A percentile compares a stretch with the other conserved stretches of the same genome.
Evolutionary conservation across 2,797 vertebrate genomes (phyloP).

Genomic region (Pteronotus mesoamericanus): DNA sequence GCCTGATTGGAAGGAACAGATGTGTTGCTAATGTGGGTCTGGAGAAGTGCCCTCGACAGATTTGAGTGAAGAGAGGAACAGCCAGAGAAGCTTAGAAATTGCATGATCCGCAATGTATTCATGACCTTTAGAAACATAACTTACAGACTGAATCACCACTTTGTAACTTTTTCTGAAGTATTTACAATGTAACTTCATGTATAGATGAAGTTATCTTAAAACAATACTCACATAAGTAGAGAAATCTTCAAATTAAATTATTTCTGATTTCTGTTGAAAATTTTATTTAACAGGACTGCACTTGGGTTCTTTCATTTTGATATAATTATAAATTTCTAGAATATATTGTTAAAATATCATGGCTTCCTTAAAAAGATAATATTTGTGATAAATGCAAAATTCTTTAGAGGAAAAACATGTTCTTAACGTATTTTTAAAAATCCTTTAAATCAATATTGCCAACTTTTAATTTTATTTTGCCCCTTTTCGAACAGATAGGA

Average conservation of each 20-base stretch:
- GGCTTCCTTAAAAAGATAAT: not conserved
- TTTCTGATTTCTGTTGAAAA: not conserved
- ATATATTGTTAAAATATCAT: not conserved
- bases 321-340: not conserved
- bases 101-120: conserved; percentile 40
- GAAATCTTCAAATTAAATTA: not conserved
- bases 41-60: conserved; percentile 32
- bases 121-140: conserved; percentile 48
- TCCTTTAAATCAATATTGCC: not conserved
- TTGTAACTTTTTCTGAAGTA: not conserved
- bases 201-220: not conserved
- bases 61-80: conserved; percentile 58
- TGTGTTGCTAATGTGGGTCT: conserved; percentile 49
- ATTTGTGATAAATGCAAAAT: not conserved
- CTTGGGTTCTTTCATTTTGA: not conserved
- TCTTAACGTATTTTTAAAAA: not conserved
- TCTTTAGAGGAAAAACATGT: not conserved
- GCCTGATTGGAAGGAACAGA: conserved; percentile 45
- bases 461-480: not conserved
- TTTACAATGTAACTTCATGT: not conserved
- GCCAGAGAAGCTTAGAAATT: conserved; percentile 51
- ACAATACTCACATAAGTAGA: not conserved
- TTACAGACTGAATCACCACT: conserved; percentile 21
- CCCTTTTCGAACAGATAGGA: not conserved
- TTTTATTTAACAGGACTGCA: not conserved